Conservation (phyloP, 2,888 invertebrate species). For the Dryobotodes eremita region DNA sequence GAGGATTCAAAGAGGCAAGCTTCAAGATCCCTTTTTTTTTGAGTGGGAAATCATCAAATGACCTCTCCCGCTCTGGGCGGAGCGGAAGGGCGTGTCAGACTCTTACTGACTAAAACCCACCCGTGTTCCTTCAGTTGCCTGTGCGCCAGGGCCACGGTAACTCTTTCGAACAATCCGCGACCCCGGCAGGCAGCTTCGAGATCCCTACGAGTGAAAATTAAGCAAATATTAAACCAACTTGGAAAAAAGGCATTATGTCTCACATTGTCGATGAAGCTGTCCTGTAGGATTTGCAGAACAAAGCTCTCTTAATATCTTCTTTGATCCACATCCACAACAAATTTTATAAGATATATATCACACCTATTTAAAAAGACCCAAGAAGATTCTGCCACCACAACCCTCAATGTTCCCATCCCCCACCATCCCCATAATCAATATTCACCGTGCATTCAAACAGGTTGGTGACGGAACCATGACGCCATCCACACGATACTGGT, state of each 20-base stretch:
- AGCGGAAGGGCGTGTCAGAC: too few relatives aligned
- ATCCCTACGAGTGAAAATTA: neutral
- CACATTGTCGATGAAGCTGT: neutral
- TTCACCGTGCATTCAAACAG: neutral
- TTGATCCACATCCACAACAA: neutral
- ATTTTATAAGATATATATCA: neutral
- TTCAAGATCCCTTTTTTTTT: too few relatives aligned
- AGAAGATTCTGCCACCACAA: too few relatives aligned
- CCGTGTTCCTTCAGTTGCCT: too few relatives aligned
- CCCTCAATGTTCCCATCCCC: neutral
- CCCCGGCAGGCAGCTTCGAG: too few relatives aligned
- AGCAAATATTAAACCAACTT: neutral
- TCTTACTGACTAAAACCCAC: too few relatives aligned
- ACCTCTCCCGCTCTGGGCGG: too few relatives aligned
- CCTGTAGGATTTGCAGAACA: neutral
- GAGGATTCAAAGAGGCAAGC: neutral
- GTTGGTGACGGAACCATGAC: constrained; percentile 11
- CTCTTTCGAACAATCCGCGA: too few relatives aligned
- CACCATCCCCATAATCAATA: neutral
- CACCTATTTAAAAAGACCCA: neutral
- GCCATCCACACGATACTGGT: neutral
- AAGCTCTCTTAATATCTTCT: neutral
- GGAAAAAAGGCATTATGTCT: neutral
- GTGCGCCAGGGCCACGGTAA: too few relatives aligned
- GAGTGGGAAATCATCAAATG: too few relatives aligned